Conservation (phyloP, 2,888 invertebrate genomes). For the Phaonia tiefii region DNA sequence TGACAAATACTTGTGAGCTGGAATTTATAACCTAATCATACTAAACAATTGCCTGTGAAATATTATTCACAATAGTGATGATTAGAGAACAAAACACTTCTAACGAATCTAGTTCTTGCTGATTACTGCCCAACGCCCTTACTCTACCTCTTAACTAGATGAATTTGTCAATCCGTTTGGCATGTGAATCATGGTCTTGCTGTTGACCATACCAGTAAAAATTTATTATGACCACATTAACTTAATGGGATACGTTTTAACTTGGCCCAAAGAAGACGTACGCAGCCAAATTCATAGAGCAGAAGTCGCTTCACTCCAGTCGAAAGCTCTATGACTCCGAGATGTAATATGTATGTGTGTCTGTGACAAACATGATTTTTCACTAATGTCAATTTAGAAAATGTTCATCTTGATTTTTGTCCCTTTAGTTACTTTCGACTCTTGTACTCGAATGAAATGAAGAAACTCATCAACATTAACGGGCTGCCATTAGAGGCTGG, state of each 20-base stretch:
- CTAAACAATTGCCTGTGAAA: slow-evolving; percentile 24
- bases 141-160: not conserved
- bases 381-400: slow-evolving; percentile 41
- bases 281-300: not conserved
- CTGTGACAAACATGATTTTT: slow-evolving; percentile 42
- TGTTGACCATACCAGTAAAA: slow-evolving; percentile 14
- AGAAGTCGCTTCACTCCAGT: not conserved
- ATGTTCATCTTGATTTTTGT: slow-evolving; percentile 30
- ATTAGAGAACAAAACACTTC: slow-evolving; percentile 47
- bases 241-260: slow-evolving; percentile 56
- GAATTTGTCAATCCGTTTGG: slow-evolving; percentile 4
- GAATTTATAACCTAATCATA: slow-evolving; percentile 41
- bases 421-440: slow-evolving; percentile 14
- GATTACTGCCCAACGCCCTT: slow-evolving; percentile 3
- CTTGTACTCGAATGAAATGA: not conserved
- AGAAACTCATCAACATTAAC: slow-evolving; percentile 56
- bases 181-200: not conserved
- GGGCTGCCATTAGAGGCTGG: slow-evolving; percentile 49
- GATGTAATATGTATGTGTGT: slow-evolving; percentile 8
- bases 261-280: slow-evolving; percentile 40
- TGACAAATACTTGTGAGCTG: slow-evolving; percentile 15
- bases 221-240: slow-evolving; percentile 59
- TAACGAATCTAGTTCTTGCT: not conserved
- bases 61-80: slow-evolving; percentile 28
- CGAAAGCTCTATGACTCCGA: not conserved